Evolutionary conservation across 2,888 invertebrate species (phyloP), one percentile per base, ranked within the genome.

Genomic region (Dorcus parallelipipedus): DNA sequence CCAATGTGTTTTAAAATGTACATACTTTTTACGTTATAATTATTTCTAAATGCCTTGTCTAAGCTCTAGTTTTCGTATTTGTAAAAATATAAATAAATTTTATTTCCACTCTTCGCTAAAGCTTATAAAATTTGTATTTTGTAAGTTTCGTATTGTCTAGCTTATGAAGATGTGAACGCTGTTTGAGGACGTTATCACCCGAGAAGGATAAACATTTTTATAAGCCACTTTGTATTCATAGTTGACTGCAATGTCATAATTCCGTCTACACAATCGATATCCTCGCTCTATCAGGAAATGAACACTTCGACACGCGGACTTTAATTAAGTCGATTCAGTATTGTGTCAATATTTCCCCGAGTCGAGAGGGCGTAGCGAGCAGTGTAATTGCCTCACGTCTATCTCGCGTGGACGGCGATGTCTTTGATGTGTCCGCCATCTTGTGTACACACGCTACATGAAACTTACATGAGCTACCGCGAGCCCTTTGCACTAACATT

Each of bases 201-300:
- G 26, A 20, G 39, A 51, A 70, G 73, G 73, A 74, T 77, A 76
- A 77, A 77, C 75, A 77, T 77, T 77, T 77, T 78, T 77, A 77
- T 77, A 76, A 75, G 74, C 77, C 73, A 75, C 77, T 78, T 77
- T 76, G 76, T 77, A 78, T 78, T 77, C 78, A 76, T 76, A 73
- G 75, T 75, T 74, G 74, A 74, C 68, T 68, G 69, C 72, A 71
- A 76, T 76, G 76, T 77, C 78, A 76, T 77, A 78, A 77, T 77
- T 76, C 73, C 72, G 72, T 76, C 70, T 71, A 74, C 73, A 73
- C 71, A 76, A 74, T 74, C 74, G 74, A 73, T 75, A 74, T 42
- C 53, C 39, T 54, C 49, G 64, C 69, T 73, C 74, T 76, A 76
- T 76, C 76, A 73, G 74, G 72, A 73, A 74, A 73, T 72, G 75